Evolutionary conservation across 2,888 invertebrate species (phyloP).

Genomic region (Tubiluchus corallicola): DNA sequence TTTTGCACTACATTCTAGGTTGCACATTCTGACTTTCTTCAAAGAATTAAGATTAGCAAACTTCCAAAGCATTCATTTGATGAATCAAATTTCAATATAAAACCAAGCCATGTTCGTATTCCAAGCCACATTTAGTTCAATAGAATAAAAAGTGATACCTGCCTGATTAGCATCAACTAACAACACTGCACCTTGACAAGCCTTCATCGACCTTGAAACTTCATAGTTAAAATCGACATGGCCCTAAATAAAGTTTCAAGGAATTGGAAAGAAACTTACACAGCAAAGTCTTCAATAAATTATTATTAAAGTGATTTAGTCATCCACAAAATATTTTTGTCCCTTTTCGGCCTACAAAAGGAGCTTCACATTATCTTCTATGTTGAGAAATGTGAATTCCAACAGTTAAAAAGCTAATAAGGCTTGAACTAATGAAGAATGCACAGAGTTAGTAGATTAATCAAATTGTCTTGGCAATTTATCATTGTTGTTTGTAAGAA

Average conservation of each 20-base stretch:
- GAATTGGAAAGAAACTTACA: background rate
- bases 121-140: background rate
- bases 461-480: too few species aligned
- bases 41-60: conserved; percentile 1
- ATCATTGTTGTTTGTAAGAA: too few species aligned
- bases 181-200: conserved; percentile 84
- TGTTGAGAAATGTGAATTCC: too few species aligned
- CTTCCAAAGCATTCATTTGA: background rate
- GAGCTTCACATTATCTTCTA: background rate
- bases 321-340: conserved; percentile 6
- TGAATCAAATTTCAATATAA: background rate
- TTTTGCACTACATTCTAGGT: background rate
- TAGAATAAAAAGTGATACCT: conserved; percentile 8
- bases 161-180: conserved; percentile 79
- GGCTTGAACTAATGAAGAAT: too few species aligned
- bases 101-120: background rate
- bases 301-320: conserved; percentile 5
- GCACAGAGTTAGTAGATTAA: too few species aligned
- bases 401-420: too few species aligned
- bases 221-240: conserved; percentile 96
- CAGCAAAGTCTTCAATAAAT: background rate
- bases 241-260: conserved; percentile 34
- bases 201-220: conserved; percentile 71
- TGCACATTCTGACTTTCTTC: background rate
- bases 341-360: background rate